These are phyloP conservation scores for Leptoclinus maculatus DNA, from an alignment of 2,797 vertebrate genomes.

Conservation along the genomic window DNA sequence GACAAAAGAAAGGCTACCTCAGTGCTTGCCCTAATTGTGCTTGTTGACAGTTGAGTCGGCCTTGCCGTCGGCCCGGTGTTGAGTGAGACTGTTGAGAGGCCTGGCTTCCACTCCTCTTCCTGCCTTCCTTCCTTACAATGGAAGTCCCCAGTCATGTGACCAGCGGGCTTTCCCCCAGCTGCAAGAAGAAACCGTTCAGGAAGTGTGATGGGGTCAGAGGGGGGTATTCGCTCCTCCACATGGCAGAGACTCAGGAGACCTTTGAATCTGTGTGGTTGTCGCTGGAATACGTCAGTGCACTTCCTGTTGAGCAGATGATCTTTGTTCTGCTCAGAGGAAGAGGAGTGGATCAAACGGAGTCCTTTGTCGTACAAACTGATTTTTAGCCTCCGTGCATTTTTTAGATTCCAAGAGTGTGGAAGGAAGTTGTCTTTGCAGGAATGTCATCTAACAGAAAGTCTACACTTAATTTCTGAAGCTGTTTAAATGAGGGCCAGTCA, in stretches of 20 bases:
- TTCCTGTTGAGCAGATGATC: conserved; percentile 62
- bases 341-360: conserved; percentile 44
- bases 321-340: conserved; percentile 63
- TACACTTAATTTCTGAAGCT: not conserved
- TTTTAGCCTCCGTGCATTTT: conserved; percentile 18
- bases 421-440: conserved; percentile 14
- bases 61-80: conserved; percentile 69
- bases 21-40: conserved; percentile 71
- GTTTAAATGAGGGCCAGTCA: not conserved
- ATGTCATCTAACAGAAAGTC: not conserved
- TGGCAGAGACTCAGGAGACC: conserved; percentile 47
- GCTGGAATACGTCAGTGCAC: conserved; percentile 43
- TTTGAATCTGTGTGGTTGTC: conserved; percentile 50
- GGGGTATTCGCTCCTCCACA: conserved; percentile 29
- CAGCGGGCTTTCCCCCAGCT: conserved; percentile 56
- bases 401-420: conserved; percentile 26
- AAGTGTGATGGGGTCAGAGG: conserved; percentile 51
- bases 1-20: conserved; percentile 56
- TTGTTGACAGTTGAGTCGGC: conserved; percentile 79
- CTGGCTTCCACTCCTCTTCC: conserved; percentile 77
- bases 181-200: conserved; percentile 65
- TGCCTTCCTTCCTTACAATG: conserved; percentile 76
- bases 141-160: conserved; percentile 76
- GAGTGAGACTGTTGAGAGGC: conserved; percentile 77
- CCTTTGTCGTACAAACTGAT: conserved; percentile 52